Evolutionary conservation across 2,797 vertebrate species (phyloP).

Genomic region (Pygocentrus nattereri): DNA sequence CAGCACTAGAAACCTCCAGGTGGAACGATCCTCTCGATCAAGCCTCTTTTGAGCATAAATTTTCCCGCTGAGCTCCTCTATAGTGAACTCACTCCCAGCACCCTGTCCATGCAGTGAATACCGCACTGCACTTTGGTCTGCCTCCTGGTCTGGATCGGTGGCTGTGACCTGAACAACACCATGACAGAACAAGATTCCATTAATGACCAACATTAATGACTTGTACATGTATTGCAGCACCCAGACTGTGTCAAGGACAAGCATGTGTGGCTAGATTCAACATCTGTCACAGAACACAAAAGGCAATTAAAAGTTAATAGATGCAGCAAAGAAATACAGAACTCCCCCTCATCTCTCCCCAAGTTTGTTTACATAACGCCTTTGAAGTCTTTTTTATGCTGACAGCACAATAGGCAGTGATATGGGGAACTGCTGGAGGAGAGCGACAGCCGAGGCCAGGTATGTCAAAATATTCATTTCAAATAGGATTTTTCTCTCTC

Average conservation of each 20-base stretch:
- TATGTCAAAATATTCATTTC: constrained; percentile 71
- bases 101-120: constrained; percentile 90
- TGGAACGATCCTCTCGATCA: constrained; percentile 83
- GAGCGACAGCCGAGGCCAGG: constrained; percentile 60
- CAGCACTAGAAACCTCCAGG: constrained; percentile 88
- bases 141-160: constrained; percentile 86
- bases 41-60: constrained; percentile 81
- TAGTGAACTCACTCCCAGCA: constrained; percentile 84
- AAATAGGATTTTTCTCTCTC: constrained; percentile 69
- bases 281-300: constrained; percentile 69
- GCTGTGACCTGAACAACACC: constrained; percentile 82
- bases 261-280: constrained; percentile 54
- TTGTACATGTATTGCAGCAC: background rate
- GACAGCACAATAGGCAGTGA: constrained; percentile 68
- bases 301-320: constrained; percentile 80
- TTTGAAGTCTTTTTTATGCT: constrained; percentile 73
- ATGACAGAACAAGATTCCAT: constrained; percentile 6
- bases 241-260: constrained; percentile 34
- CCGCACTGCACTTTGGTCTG: constrained; percentile 83
- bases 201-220: constrained; percentile 8
- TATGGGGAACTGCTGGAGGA: constrained; percentile 59
- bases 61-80: constrained; percentile 81
- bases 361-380: constrained; percentile 74
- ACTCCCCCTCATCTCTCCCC: constrained; percentile 65
- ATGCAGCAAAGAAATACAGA: constrained; percentile 63